Evolutionary conservation across 2,113 vertebrate species (phyloP).

Genomic region (Anseranas semipalmata): DNA sequence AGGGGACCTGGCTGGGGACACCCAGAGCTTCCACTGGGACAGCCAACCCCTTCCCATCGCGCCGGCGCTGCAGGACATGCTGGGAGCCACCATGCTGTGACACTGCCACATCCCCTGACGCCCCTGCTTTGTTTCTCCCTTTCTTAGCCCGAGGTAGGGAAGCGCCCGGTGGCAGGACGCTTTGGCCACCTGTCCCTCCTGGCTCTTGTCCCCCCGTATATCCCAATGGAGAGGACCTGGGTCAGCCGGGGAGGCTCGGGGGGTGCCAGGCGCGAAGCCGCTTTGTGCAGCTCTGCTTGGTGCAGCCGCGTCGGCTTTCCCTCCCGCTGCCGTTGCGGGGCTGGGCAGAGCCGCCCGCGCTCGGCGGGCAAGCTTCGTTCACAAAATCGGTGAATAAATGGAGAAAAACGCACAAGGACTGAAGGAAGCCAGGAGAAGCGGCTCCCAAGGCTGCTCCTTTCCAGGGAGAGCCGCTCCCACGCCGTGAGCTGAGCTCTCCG

Average conservation of each 20-base stretch:
- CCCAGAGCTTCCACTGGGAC: not conserved
- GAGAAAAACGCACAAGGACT: not conserved
- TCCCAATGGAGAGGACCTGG: not conserved
- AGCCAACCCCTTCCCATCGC: not conserved
- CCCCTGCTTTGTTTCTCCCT: not conserved
- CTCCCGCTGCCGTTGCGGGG: accelerated
- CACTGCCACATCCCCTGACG: not conserved
- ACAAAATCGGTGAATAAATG: not conserved
- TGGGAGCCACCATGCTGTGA: not conserved
- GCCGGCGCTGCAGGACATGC: not conserved
- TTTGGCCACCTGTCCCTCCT: not conserved
- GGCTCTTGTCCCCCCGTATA: not conserved
- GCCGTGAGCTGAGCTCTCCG: not conserved
- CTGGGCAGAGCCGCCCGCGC: accelerated
- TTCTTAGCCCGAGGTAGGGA: not conserved
- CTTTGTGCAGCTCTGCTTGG: accelerated
- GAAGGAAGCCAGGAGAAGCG: not conserved
- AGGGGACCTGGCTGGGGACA: too few species aligned
- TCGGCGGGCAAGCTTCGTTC: accelerated
- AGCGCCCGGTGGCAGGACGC: not conserved
- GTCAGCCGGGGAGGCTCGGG: not conserved
- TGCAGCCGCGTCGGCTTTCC: accelerated
- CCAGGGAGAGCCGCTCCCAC: too few species aligned
- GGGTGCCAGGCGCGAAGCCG: accelerated
- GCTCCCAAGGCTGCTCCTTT: not conserved